These are phyloP conservation scores for Ovis canadensis DNA, from an alignment of 2,113 vertebrate genomes.

Conservation along the genomic window DNA sequence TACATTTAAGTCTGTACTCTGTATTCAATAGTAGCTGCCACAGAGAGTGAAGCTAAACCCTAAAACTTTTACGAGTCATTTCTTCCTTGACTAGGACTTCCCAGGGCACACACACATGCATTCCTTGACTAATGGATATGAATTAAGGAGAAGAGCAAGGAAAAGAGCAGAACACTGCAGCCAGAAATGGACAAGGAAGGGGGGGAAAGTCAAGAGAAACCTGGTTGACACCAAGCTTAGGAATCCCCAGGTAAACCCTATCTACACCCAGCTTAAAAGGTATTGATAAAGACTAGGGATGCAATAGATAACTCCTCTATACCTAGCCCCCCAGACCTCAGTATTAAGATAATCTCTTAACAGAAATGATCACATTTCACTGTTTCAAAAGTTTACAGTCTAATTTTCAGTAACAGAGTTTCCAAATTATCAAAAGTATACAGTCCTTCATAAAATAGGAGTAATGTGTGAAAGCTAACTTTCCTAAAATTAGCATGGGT, in stretches of 20 bases:
- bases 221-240: background rate
- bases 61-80: background rate
- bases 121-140: background rate
- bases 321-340: background rate
- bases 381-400: background rate
- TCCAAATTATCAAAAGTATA: background rate
- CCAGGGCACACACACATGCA: background rate
- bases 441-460: background rate
- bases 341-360: background rate
- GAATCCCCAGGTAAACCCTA: background rate
- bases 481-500: background rate
- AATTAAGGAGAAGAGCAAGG: background rate
- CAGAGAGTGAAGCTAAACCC: background rate
- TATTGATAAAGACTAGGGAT: background rate
- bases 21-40: background rate
- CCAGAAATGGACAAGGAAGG: background rate
- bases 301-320: background rate
- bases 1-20: background rate
- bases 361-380: background rate
- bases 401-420: background rate
- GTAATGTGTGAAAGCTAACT: background rate
- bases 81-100: background rate
- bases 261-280: background rate
- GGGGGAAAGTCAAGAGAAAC: background rate
- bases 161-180: background rate